A percentile compares a stretch with the other conserved stretches of the same genome.
phyloP scores from a whole-genome alignment of 2,888 invertebrate genomes.

The Spatulosminthurus flaviceps region DNA sequence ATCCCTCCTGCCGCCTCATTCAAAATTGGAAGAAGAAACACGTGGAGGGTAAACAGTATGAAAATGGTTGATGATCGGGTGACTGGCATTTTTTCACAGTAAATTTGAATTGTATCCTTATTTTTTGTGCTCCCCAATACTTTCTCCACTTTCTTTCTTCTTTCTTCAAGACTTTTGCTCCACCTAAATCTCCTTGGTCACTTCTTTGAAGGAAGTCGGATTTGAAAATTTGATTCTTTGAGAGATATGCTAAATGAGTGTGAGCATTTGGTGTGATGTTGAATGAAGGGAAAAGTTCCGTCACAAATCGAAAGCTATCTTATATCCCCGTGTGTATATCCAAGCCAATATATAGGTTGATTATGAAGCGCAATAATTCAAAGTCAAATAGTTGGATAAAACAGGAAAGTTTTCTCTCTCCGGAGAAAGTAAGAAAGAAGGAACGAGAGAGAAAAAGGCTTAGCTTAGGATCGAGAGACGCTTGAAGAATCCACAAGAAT shows the following conservation, averaged over 20 bases:
- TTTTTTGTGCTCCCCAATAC: not conserved
- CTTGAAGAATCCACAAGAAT: constrained; percentile 9
- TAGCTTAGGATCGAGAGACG: not conserved
- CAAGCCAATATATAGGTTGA: not conserved
- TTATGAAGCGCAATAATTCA: constrained; percentile 9
- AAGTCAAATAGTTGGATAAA: constrained; percentile 18
- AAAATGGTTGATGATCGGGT: not conserved
- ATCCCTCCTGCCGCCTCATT: constrained; percentile 45
- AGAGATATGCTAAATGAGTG: no score
- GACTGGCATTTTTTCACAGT: not conserved
- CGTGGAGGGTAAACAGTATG: constrained; percentile 13
- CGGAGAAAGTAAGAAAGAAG: no score
- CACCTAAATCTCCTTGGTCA: no score
- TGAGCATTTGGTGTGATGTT: no score
- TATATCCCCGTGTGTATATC: not conserved
- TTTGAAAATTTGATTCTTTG: no score
- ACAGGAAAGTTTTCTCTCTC: constrained; percentile 6
- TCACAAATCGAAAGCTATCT: not conserved
- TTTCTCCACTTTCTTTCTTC: no score
- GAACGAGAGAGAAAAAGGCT: no score
- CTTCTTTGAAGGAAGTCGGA: no score
- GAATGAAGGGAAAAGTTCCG: no score
- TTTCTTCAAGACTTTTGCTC: no score
- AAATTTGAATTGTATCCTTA: not conserved
- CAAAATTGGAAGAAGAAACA: not conserved